Evolutionary conservation across 2,888 invertebrate genomes (phyloP), one percentile per base, ranked within the genome.

Genomic region (Nomada ruficornis): DNA sequence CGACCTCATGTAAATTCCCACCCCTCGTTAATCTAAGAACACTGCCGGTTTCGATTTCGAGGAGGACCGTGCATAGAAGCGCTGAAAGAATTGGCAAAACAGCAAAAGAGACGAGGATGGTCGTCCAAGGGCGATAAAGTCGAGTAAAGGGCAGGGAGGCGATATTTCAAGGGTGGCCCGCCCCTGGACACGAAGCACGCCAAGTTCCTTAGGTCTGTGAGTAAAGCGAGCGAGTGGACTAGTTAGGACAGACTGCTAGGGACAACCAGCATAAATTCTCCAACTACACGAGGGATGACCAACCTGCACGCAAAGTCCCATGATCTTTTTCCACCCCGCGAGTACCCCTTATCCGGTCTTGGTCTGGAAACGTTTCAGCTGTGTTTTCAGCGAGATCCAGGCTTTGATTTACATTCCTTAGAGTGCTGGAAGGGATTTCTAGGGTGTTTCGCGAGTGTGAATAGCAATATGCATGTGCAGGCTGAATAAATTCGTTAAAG

Each of bases 231-330:
- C 92, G 93, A 92, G 91, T 92, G 92, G 93, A 93, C 93, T 93
- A 92, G 93, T 93, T 93, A 91, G 92, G 90, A 92, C 88, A 90
- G 90, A 89, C 70, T 60, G 60, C 88, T 90, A 92, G 92, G 93
- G 93, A 93, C 93, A 91, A 91, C 91, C 91, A 88, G 92, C 91
- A 93, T 93, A 93, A 93, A 93, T 93, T 92, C 90, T 93, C 92
- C 85, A 86, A 85, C 88, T 84, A 89, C 89, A 90, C 93, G 93
- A 93, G 93, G 93, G 93, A 94, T 93, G 93, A 93, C 92, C 91
- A 80, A 75, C 86, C 82, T 90, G 93, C 93, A 94, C 93, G 93
- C 92, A 85, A 92, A 85, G 89, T 91, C 90, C 88, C 89, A 89
- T 84, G 87, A 89, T 91, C 86, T 85, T 86, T 50, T 84, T 67